Evolutionary conservation across 1,140 invertebrate species (phyloP).

Genomic region (Bicyclus anynana): DNA sequence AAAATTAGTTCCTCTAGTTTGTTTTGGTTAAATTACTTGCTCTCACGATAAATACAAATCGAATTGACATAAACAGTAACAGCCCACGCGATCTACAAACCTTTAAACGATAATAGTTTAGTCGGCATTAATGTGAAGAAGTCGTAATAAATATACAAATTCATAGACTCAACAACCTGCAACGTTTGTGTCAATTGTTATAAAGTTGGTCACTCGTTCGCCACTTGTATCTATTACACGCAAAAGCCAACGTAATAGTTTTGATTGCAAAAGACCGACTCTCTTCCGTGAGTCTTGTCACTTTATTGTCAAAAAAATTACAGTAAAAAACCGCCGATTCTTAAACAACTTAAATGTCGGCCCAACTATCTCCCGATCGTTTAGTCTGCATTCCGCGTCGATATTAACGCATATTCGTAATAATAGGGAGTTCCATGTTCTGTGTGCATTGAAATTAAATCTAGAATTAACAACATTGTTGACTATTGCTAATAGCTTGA

Average conservation of each 20-base stretch:
- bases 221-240: no score
- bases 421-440: constrained; percentile 51
- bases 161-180: no score
- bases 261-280: no score
- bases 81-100: neutral
- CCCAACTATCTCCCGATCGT: neutral
- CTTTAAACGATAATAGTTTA: neutral
- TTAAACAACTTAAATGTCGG: no score
- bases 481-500: constrained; percentile 77
- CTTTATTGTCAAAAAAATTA: no score
- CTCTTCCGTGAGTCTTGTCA: no score
- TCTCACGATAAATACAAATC: constrained; percentile 15
- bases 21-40: constrained; percentile 27
- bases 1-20: constrained; percentile 38
- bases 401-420: constrained; percentile 16
- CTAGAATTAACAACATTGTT: constrained; percentile 75
- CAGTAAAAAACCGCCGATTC: no score
- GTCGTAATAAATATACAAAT: no score
- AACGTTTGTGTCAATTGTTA: no score
- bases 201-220: no score
- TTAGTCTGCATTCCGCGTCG: neutral
- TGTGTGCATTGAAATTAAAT: constrained; percentile 63
- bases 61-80: constrained; percentile 26
- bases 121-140: no score
- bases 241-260: no score